A percentile compares a stretch with the other conserved stretches of the same genome.
These are phyloP conservation scores for Eupithecia abbreviata DNA, from an alignment of 2,888 invertebrate genomes.

Conservation along the genomic window DNA sequence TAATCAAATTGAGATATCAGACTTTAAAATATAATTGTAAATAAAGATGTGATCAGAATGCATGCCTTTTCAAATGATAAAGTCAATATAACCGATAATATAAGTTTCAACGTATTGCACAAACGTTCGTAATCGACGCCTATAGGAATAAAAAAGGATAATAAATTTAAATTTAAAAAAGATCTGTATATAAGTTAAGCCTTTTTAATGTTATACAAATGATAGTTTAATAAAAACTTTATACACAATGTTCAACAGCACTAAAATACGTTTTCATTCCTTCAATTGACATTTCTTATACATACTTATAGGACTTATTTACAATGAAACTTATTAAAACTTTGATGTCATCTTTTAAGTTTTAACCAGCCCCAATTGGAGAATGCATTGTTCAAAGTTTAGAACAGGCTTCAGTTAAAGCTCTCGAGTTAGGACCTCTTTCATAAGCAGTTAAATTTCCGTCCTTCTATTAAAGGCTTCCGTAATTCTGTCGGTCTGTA, in stretches of 20 bases:
- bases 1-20: constrained; percentile 9
- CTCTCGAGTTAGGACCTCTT: constrained; percentile 16
- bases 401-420: constrained; percentile 16
- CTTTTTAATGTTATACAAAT: constrained; percentile 1
- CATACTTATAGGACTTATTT: constrained; percentile 26
- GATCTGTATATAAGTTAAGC: background rate
- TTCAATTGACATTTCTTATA: constrained; percentile 35
- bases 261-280: background rate
- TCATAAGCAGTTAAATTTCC: background rate
- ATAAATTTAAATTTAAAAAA: background rate
- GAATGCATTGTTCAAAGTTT: constrained; percentile 14
- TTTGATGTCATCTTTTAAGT: constrained; percentile 4
- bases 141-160: background rate
- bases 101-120: constrained; percentile 9
- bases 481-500: background rate
- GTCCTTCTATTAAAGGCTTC: too few species aligned
- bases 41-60: constrained; percentile 16
- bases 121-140: background rate
- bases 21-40: constrained; percentile 31
- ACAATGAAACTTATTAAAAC: constrained; percentile 8
- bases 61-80: background rate
- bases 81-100: constrained; percentile 1
- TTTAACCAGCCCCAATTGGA: constrained; percentile 8
- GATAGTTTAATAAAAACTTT: background rate
- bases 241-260: constrained; percentile 4